Evolutionary conservation across 2,888 invertebrate genomes (phyloP).

Genomic region (Thereva nobilitata): DNA sequence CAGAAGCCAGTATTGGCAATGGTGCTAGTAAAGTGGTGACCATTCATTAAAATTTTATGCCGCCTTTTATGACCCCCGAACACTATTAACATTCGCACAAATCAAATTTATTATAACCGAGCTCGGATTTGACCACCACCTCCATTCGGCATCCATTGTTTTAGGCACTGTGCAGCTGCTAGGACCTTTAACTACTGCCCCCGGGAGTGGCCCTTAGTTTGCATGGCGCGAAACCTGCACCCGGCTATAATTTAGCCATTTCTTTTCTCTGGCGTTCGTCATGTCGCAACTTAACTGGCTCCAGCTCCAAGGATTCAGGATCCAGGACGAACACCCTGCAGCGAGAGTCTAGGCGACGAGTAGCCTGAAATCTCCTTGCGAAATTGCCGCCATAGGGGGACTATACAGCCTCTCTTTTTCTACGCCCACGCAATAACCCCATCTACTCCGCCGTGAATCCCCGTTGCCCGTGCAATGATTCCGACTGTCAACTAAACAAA

Average conservation of each 20-base stretch:
- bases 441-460: neutral
- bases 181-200: slow-evolving; percentile 8
- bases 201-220: slow-evolving; percentile 4
- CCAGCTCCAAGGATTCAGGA: too few relatives aligned
- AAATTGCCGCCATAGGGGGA: slow-evolving; percentile 18
- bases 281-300: too few relatives aligned
- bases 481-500: slow-evolving; percentile 39
- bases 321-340: too few relatives aligned
- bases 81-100: slow-evolving; percentile 40
- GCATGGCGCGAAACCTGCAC: neutral
- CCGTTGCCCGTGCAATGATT: slow-evolving; percentile 29
- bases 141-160: slow-evolving; percentile 14
- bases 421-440: slow-evolving; percentile 3
- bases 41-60: slow-evolving; percentile 38
- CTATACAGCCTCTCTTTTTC: neutral
- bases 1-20: neutral
- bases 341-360: slow-evolving; percentile 13
- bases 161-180: slow-evolving; percentile 6
- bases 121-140: slow-evolving; percentile 13
- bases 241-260: too few relatives aligned
- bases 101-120: slow-evolving; percentile 37
- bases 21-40: slow-evolving; percentile 9
- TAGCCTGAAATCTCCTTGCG: neutral
- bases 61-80: slow-evolving; percentile 33
- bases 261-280: too few relatives aligned